These are phyloP conservation scores for Apamea crenata DNA, from an alignment of 2,888 invertebrate species.

Conservation along the genomic window DNA sequence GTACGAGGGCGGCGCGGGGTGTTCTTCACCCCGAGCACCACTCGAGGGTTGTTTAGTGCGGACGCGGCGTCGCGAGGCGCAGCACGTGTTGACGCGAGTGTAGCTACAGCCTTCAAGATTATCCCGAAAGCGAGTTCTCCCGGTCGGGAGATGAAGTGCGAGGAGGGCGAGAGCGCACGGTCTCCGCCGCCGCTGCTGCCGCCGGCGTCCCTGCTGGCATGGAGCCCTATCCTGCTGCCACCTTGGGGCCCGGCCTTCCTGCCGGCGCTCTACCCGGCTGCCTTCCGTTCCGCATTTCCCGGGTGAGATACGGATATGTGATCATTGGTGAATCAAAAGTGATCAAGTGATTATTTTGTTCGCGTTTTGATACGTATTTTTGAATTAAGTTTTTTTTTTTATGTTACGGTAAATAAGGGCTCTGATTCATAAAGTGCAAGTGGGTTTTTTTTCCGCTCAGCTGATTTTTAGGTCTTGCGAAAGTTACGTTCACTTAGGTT, in stretches of 20 bases:
- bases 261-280: constrained; percentile 93
- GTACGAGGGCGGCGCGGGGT: constrained; percentile 89
- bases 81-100: constrained; percentile 87
- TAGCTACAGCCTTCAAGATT: constrained; percentile 83
- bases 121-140: constrained; percentile 89
- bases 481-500: neutral
- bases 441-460: neutral
- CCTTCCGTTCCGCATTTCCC: constrained; percentile 93
- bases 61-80: constrained; percentile 87
- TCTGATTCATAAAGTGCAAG: neutral
- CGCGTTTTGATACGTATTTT: neutral
- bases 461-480: neutral
- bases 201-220: constrained; percentile 92
- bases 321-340: constrained; percentile 56
- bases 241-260: constrained; percentile 94
- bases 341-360: constrained; percentile 51
- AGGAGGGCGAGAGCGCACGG: constrained; percentile 86
- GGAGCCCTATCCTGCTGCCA: constrained; percentile 94
- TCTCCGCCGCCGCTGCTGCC: constrained; percentile 87
- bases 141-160: constrained; percentile 89
- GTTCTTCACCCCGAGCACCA: constrained; percentile 90
- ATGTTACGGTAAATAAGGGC: neutral
- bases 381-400: neutral
- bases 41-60: constrained; percentile 90
- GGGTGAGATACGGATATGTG: constrained; percentile 90